These are phyloP conservation scores for Sinelater perroti DNA, from an alignment of 2,888 invertebrate genomes.

Conservation along the genomic window DNA sequence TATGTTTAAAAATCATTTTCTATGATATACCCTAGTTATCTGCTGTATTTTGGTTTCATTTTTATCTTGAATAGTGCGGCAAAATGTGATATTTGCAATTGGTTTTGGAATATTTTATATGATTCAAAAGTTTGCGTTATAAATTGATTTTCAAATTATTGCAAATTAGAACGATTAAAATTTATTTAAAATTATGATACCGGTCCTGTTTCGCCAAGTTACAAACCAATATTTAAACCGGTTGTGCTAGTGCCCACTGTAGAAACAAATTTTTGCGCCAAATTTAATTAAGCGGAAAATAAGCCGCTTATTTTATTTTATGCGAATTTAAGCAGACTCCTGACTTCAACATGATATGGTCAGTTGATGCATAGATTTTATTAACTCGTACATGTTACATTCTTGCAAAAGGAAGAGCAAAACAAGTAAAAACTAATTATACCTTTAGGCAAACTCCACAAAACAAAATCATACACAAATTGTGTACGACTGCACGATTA, in stretches of 20 bases:
- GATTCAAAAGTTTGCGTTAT: too few species aligned
- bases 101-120: too few species aligned
- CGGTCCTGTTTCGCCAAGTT: slow-evolving; percentile 3
- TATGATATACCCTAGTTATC: too few species aligned
- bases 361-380: slow-evolving; percentile 30
- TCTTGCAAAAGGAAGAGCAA: slow-evolving; percentile 26
- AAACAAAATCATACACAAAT: slow-evolving; percentile 17
- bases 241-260: not conserved
- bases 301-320: not conserved
- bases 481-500: too few species aligned
- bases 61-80: not conserved
- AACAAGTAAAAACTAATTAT: slow-evolving; percentile 28
- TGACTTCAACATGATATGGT: slow-evolving; percentile 19
- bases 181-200: not conserved
- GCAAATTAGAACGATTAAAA: not conserved
- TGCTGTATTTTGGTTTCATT: slow-evolving; percentile 4
- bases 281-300: not conserved
- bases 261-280: slow-evolving; percentile 9
- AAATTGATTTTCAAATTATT: too few species aligned
- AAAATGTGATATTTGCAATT: too few species aligned
- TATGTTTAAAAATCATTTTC: too few species aligned
- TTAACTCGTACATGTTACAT: slow-evolving; percentile 34
- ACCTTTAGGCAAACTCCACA: slow-evolving; percentile 20
- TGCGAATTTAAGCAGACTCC: not conserved
- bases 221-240: slow-evolving; percentile 18